phyloP scores from a whole-genome alignment of 2,888 invertebrate species.

The Unio delphinus region DNA sequence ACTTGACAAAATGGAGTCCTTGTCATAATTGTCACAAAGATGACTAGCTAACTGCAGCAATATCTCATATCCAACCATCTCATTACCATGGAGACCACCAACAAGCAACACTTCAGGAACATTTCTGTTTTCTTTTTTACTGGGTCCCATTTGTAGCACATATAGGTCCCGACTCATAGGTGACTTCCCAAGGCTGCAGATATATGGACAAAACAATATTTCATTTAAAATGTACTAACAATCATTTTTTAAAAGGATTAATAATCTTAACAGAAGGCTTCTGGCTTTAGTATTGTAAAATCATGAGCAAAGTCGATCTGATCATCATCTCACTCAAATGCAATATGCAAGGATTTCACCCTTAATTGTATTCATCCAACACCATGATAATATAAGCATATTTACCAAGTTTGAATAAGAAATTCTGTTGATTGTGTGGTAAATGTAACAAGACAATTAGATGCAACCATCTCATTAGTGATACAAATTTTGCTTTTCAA shows the following conservation, averaged over 20 bases:
- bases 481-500: no score
- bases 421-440: no score
- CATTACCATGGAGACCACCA: conserved; percentile 70
- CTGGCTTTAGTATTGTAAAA: no score
- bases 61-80: conserved; percentile 66
- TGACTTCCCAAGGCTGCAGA: conserved; percentile 64
- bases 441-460: no score
- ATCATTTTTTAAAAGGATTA: not conserved
- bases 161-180: conserved; percentile 55
- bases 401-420: no score
- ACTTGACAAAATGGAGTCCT: conserved; percentile 58
- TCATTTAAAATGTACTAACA: not conserved
- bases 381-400: no score
- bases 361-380: no score
- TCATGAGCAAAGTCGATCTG: no score
- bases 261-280: no score
- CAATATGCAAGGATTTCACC: no score
- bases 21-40: conserved; percentile 60
- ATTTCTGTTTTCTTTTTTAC: conserved; percentile 20
- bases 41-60: conserved; percentile 62
- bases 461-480: no score
- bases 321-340: no score
- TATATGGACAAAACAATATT: not conserved
- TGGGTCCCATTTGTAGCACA: conserved; percentile 59
- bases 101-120: conserved; percentile 62